Evolutionary conservation across 2,113 vertebrate species (phyloP).

Genomic region (Nothoprocta pentlandii): DNA sequence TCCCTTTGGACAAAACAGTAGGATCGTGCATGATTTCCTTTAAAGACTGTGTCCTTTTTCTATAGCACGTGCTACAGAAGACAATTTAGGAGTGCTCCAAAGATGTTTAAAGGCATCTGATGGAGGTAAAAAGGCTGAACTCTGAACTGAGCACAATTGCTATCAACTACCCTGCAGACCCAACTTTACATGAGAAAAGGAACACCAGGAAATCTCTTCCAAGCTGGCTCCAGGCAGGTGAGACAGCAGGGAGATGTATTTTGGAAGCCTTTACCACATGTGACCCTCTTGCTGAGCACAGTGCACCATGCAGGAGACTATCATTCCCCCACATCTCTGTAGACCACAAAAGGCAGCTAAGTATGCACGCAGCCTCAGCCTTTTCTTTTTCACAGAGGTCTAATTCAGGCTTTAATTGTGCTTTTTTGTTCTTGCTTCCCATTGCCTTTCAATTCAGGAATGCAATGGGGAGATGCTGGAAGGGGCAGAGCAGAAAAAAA

Average conservation of each 20-base stretch:
- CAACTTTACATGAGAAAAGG: slow-evolving; percentile 8
- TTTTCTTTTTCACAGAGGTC: slow-evolving; percentile 67
- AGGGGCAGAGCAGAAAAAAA: neutral
- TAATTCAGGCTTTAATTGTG: slow-evolving; percentile 51
- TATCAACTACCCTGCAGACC: neutral
- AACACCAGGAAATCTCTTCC: slow-evolving; percentile 14
- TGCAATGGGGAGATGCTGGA: slow-evolving; percentile 9
- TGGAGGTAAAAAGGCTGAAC: slow-evolving; percentile 51
- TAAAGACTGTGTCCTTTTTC: neutral
- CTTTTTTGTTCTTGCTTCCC: neutral
- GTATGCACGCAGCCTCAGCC: slow-evolving; percentile 25
- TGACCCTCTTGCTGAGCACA: slow-evolving; percentile 34
- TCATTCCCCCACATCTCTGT: slow-evolving; percentile 57
- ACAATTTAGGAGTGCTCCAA: neutral
- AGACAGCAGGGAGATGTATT: slow-evolving; percentile 11
- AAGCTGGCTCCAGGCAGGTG: neutral
- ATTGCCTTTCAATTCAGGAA: slow-evolving; percentile 36
- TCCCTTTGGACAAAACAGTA: neutral
- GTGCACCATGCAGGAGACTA: slow-evolving; percentile 44
- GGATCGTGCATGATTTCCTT: neutral
- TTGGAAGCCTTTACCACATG: slow-evolving; percentile 35
- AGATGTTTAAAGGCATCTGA: slow-evolving; percentile 29
- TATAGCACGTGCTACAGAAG: neutral
- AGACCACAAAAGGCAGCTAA: slow-evolving; percentile 36
- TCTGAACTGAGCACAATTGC: slow-evolving; percentile 17